These are phyloP conservation scores for Pachymerium ferrugineum DNA, from an alignment of 2,888 invertebrate species.

Conservation along the genomic window DNA sequence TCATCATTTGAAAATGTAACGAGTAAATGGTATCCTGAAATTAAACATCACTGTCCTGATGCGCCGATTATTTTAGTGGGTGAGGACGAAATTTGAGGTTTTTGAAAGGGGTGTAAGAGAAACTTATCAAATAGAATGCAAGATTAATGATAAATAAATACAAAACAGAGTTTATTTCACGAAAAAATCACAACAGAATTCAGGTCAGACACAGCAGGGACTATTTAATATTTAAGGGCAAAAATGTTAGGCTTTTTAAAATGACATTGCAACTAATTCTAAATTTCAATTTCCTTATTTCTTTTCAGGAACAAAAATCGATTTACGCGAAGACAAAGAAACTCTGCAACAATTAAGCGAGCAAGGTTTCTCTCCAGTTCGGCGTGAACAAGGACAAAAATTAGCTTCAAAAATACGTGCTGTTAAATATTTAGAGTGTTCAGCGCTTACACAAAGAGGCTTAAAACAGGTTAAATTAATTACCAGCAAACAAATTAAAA, in stretches of 20 bases:
- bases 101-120: too few species aligned
- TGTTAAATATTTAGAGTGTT: conserved; percentile 99
- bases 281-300: background rate
- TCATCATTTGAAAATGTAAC: conserved; percentile 99
- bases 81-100: conserved; percentile 54
- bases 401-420: conserved; percentile 97
- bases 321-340: conserved; percentile 95
- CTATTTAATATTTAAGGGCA: too few species aligned
- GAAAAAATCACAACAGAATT: too few species aligned
- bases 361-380: conserved; percentile 91
- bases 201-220: too few species aligned
- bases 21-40: conserved; percentile 99
- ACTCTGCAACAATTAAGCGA: conserved; percentile 84
- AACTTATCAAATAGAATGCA: too few species aligned
- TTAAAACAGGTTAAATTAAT: conserved; percentile 67
- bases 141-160: too few species aligned
- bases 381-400: conserved; percentile 96
- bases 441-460: conserved; percentile 95
- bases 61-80: conserved; percentile 98
- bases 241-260: too few species aligned
- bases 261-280: too few species aligned
- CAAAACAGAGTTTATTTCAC: too few species aligned
- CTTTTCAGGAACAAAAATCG: conserved; percentile 87
- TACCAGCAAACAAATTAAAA: too few species aligned
- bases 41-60: conserved; percentile 99